Evolutionary conservation across 2,888 invertebrate genomes (phyloP).

Genomic region (Cheilosia scutellata): DNA sequence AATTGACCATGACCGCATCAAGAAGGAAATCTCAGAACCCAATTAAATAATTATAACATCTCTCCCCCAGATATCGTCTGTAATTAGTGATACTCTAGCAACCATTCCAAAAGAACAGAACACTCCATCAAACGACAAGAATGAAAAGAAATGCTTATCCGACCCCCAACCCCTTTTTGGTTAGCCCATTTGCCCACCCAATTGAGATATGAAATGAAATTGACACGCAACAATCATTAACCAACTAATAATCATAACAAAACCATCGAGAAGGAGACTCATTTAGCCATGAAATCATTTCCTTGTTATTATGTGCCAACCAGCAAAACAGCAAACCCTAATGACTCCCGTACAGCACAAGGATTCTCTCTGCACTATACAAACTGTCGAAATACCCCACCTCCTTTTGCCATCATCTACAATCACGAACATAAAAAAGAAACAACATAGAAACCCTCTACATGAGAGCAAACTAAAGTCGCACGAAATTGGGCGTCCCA

Average conservation of each 20-base stretch:
- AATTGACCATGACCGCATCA: too few species aligned
- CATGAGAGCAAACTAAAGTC: conserved; percentile 25
- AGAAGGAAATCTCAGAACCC: too few species aligned
- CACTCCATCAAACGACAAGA: background rate
- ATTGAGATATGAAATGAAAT: conserved; percentile 42
- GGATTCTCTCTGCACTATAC: background rate
- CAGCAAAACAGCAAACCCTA: conserved; percentile 41
- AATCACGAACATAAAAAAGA: background rate
- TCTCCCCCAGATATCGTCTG: too few species aligned
- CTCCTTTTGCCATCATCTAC: background rate
- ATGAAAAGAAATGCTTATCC: background rate
- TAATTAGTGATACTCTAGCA: too few species aligned
- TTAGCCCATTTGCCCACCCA: background rate
- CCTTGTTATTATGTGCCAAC: conserved; percentile 56
- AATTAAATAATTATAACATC: too few species aligned
- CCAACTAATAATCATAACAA: conserved; percentile 64
- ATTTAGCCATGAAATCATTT: conserved; percentile 61
- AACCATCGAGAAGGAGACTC: conserved; percentile 19
- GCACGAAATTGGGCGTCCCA: conserved; percentile 30
- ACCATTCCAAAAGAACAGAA: background rate
- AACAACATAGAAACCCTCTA: background rate
- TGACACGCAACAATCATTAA: conserved; percentile 70
- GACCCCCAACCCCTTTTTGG: background rate
- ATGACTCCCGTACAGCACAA: conserved; percentile 32
- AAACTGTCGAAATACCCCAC: background rate